Conservation (phyloP, 2,888 invertebrate species). For the Notodonta dromedarius region DNA sequence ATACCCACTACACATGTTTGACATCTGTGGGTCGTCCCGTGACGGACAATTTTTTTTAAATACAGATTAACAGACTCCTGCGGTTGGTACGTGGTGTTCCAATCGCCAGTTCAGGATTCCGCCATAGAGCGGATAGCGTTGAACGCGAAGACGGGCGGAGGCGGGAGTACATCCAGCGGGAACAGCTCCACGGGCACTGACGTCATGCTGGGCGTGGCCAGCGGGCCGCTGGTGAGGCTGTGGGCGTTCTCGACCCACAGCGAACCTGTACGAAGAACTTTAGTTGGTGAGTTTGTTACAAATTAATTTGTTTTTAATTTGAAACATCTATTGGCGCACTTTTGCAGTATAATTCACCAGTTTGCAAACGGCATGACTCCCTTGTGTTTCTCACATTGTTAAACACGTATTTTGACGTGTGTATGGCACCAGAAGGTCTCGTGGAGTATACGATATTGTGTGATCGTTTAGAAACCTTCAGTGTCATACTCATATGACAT, state of each 20-base stretch:
- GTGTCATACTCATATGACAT: too few relatives aligned
- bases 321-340: not conserved
- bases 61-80: constrained; percentile 95
- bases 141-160: constrained; percentile 86
- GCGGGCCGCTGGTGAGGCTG: constrained; percentile 72
- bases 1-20: too few relatives aligned
- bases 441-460: too few relatives aligned
- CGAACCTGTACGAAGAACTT: constrained; percentile 77
- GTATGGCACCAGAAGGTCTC: too few relatives aligned
- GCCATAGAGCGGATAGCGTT: constrained; percentile 96
- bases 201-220: constrained; percentile 79
- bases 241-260: constrained; percentile 81
- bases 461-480: too few relatives aligned
- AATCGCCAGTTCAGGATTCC: constrained; percentile 95
- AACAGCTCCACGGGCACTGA: constrained; percentile 69
- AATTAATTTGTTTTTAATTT: too few relatives aligned
- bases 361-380: too few relatives aligned
- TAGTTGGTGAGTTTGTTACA: constrained; percentile 63
- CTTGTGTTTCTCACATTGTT: too few relatives aligned
- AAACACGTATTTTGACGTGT: too few relatives aligned
- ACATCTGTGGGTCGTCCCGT: too few relatives aligned
- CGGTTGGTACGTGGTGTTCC: constrained; percentile 98
- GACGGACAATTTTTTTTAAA: too few relatives aligned
- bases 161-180: constrained; percentile 63
- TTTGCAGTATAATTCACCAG: not conserved